A percentile compares a stretch with the other conserved stretches of the same genome.
phyloP scores from a whole-genome alignment of 2,797 vertebrate species.

The Trachurus trachurus region DNA sequence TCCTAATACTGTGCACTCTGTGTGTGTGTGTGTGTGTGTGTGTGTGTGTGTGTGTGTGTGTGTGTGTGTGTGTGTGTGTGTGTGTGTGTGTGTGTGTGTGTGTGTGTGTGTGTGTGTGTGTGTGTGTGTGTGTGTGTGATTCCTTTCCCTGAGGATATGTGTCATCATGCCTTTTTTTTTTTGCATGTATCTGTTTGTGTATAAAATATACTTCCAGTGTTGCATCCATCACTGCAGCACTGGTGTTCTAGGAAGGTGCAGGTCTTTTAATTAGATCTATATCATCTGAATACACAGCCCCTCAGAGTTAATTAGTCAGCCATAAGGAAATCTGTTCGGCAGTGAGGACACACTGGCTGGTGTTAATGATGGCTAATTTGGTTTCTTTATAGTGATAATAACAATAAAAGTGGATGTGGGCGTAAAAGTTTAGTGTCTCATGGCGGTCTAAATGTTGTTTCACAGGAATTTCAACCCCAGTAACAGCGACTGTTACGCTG shows the following conservation, averaged over 20 bases:
- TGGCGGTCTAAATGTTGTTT: neutral
- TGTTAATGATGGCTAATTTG: neutral
- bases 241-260: conserved; percentile 44
- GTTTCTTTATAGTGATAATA: neutral
- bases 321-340: neutral
- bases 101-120: conserved; percentile 20
- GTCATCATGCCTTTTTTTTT: conserved; percentile 23
- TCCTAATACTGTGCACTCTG: conserved; percentile 27
- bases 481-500: neutral
- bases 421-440: neutral
- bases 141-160: conserved; percentile 36
- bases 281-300: conserved; percentile 14
- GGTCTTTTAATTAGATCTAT: conserved; percentile 61
- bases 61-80: conserved; percentile 21
- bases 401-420: neutral
- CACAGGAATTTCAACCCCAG: neutral
- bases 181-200: conserved; percentile 5
- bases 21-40: conserved; percentile 17
- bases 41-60: conserved; percentile 23
- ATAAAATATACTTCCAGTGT: conserved; percentile 21
- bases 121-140: conserved; percentile 24
- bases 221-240: neutral
- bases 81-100: conserved; percentile 21
- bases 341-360: neutral
- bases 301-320: conserved; percentile 36